phyloP scores from a whole-genome alignment of 2,888 invertebrate genomes.

The Diogma glabrata region DNA sequence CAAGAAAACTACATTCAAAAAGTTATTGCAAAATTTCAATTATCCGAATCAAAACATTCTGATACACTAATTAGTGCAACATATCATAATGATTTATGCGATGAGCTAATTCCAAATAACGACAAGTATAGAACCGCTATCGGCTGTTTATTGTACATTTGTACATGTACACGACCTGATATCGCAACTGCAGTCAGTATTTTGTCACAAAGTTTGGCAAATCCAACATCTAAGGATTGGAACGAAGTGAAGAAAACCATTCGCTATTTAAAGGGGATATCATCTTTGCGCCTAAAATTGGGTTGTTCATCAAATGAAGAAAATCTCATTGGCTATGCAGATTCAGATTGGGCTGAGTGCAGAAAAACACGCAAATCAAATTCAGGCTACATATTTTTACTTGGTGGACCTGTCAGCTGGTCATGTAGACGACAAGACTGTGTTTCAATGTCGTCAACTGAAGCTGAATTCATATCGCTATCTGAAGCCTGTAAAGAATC shows the following conservation, averaged over 20 bases:
- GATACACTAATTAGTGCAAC: not conserved
- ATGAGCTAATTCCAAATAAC: not conserved
- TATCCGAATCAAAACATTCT: not conserved
- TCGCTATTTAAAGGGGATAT: not conserved
- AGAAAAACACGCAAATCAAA: not conserved
- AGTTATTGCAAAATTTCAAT: not conserved
- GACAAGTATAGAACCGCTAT: not conserved
- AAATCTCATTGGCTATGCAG: not conserved
- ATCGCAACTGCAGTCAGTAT: not conserved
- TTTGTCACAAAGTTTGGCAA: not conserved
- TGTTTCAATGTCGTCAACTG: not conserved
- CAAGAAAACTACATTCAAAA: not conserved
- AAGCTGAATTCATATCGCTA: not conserved
- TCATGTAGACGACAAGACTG: conserved; percentile 1
- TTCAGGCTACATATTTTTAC: not conserved
- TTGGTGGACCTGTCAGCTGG: no score
- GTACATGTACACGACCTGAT: not conserved
- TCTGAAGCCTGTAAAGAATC: not conserved
- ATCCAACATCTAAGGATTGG: not conserved
- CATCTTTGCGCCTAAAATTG: not conserved
- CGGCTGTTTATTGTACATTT: not conserved
- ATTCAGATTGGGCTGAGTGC: not conserved
- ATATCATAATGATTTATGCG: not conserved
- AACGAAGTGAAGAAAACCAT: conserved; percentile 1
- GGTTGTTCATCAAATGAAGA: not conserved